Evolutionary conservation across 2,797 vertebrate species (phyloP).

Genomic region (Denticeps clupeoides): DNA sequence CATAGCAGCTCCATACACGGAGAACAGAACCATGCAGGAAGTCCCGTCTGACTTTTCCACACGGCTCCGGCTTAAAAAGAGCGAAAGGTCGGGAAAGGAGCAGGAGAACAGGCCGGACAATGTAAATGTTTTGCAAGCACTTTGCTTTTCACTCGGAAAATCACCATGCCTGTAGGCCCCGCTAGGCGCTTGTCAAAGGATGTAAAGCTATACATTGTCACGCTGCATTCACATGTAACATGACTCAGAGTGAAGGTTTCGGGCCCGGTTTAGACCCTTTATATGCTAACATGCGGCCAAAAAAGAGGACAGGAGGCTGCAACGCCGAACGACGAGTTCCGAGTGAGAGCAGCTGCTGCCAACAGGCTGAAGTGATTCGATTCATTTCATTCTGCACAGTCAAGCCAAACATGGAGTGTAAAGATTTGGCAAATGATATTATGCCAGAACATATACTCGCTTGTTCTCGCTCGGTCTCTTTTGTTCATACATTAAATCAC

Average conservation of each 20-base stretch:
- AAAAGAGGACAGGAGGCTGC: too few species aligned
- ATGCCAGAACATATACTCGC: too few species aligned
- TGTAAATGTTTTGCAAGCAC: conserved; percentile 1
- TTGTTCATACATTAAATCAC: too few species aligned
- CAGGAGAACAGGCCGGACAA: not conserved
- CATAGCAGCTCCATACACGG: conserved; percentile 5
- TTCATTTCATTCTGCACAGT: conserved; percentile 2
- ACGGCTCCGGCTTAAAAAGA: conserved; percentile 2
- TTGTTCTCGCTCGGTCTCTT: too few species aligned
- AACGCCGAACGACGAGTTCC: too few species aligned
- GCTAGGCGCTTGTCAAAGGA: too few species aligned
- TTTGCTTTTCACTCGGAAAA: conserved; percentile 2
- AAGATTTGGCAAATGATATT: conserved; percentile 2
- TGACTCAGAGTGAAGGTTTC: too few species aligned
- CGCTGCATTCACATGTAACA: too few species aligned
- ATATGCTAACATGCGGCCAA: too few species aligned
- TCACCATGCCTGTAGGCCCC: too few species aligned
- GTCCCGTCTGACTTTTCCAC: conserved; percentile 3
- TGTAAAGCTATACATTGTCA: too few species aligned
- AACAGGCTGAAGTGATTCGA: not conserved
- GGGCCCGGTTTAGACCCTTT: too few species aligned
- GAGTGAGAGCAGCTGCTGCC: conserved; percentile 1
- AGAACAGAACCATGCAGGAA: conserved; percentile 2
- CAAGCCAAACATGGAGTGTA: not conserved
- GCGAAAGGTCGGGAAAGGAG: conserved; percentile 1